Evolutionary conservation across 2,888 invertebrate genomes (phyloP).

Genomic region (Lepeophtheirus nordmannii): DNA sequence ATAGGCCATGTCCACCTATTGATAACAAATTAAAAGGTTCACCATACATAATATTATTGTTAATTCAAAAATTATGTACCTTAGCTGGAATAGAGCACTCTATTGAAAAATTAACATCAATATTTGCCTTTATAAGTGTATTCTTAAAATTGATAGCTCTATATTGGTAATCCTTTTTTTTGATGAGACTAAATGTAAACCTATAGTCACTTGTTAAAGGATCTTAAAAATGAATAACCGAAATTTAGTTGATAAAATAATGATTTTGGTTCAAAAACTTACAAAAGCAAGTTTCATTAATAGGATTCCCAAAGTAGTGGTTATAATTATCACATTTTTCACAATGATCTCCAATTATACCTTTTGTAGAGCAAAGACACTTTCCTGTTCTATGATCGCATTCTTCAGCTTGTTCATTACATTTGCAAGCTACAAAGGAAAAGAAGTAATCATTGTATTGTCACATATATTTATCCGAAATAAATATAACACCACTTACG

Average conservation of each 20-base stretch:
- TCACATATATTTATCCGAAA: background rate
- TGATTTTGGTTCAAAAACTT: too few relatives aligned
- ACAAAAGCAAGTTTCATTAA: conserved; percentile 87
- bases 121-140: conserved; percentile 74
- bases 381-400: conserved; percentile 84
- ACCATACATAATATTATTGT: too few relatives aligned
- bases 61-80: conserved; percentile 39
- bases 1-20: conserved; percentile 17
- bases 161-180: conserved; percentile 83
- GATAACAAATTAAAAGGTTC: background rate
- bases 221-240: conserved; percentile 44
- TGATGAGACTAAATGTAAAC: conserved; percentile 95
- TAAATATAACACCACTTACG: conserved; percentile 37
- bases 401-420: conserved; percentile 80
- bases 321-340: conserved; percentile 88
- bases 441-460: background rate
- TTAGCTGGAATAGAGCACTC: conserved; percentile 72
- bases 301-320: conserved; percentile 83
- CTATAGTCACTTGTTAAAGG: conserved; percentile 93
- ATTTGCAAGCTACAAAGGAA: conserved; percentile 62
- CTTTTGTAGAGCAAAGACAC: conserved; percentile 93
- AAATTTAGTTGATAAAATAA: too few relatives aligned
- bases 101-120: conserved; percentile 78
- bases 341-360: conserved; percentile 82
- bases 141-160: conserved; percentile 94